phyloP scores from a whole-genome alignment of 2,888 invertebrate genomes.

The Pristionchus fissidentatus region DNA sequence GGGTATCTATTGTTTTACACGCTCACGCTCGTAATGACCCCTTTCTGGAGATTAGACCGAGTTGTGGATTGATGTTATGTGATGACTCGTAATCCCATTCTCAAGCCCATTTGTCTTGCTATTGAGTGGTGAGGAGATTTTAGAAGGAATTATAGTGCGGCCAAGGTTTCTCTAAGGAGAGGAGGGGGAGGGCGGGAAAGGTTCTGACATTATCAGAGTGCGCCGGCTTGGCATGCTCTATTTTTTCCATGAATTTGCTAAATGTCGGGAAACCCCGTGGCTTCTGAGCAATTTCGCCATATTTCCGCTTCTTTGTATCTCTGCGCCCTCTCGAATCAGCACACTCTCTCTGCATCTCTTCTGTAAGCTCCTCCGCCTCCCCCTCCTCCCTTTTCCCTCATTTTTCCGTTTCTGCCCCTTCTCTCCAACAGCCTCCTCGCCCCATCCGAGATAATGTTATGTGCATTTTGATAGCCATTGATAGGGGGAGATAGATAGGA shows the following conservation, averaged over 20 bases:
- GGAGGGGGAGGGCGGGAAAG: background rate
- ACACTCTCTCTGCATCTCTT: background rate
- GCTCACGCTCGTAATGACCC: too few species aligned
- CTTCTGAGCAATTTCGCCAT: conserved; percentile 22
- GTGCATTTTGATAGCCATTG: conserved; percentile 41
- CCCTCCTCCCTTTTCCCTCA: background rate
- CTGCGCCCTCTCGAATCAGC: background rate
- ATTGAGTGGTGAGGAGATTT: too few species aligned
- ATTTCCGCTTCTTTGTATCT: background rate
- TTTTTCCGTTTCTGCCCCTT: too few species aligned
- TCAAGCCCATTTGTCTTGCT: too few species aligned
- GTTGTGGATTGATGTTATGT: too few species aligned
- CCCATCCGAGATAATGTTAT: conserved; percentile 1
- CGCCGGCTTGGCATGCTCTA: background rate
- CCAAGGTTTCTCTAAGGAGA: too few species aligned
- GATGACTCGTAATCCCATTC: too few species aligned
- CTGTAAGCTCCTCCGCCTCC: background rate
- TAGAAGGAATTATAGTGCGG: too few species aligned
- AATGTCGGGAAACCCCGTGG: background rate
- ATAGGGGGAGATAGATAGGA: background rate
- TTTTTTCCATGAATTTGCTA: background rate
- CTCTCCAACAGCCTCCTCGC: background rate
- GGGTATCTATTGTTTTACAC: too few species aligned
- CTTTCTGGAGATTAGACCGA: too few species aligned
- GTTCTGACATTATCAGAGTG: conserved; percentile 32